Base-by-base conservation (phyloP, 2,888 invertebrate species). In the Caenorhabditis sinica region DNA sequence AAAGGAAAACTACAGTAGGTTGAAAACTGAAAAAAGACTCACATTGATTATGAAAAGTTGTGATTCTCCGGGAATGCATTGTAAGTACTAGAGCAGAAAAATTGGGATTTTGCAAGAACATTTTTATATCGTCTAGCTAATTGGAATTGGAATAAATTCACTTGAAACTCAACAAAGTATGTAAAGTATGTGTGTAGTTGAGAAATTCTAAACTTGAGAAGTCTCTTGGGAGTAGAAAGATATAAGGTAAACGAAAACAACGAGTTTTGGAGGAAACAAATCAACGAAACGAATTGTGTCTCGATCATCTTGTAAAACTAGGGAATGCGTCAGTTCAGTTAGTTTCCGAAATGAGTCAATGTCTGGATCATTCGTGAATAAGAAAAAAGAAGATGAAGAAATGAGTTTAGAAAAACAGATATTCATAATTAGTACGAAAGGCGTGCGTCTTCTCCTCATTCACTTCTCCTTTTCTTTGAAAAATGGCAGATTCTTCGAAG, bases 371-470 rank as follows among this genome's bases (percentile, higher is more conserved):
- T 33, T 25, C 15, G 15, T 28, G 56, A 56, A 28, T 15, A 33
- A 23, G 36, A 56, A 53, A 20, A 28, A 33, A 28, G 36, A 33
- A 45, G 15, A 65, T 28, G 56, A 58, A 71, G 23, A 40, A 56
- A 25, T 58, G n/a, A n/a, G 58, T n/a, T 8, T 8, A 28, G 17
- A 45, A 58, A 72, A 72, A 53, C 51, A 68, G 51, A 68, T 68
- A 68, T 68, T 68, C 68, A 68, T 68, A 53, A 68, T 68, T 68
- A 68, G 53, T 30, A 53, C 30, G 53, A 68, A 61, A 53, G 53
- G 68, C 28, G 28, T 45, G 53, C 30, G 23, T 68, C 51, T 68
- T 36, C 36, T 36, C 15, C 13, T 20, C 3, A 15, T 28, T 60
- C 45, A 6, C n/a, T n/a, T n/a, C n/a, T n/a, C n/a, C 0, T 30